These are phyloP conservation scores for Nothobranchius kuhntae DNA, from an alignment of 2,113 vertebrate genomes.

Conservation along the genomic window DNA sequence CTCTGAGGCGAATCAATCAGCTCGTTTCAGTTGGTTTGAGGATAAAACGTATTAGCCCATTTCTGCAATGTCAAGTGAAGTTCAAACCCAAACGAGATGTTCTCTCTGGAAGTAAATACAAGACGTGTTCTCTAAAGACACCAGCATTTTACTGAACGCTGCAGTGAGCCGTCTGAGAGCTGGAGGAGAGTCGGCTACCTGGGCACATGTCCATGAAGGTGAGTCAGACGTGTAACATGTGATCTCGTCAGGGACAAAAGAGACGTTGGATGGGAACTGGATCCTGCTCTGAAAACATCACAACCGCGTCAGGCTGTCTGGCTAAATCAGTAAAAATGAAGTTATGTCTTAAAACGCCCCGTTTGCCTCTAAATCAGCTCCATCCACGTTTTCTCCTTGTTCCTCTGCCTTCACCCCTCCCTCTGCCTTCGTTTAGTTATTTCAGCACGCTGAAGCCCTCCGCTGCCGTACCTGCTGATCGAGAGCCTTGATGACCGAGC, in stretches of 20 bases:
- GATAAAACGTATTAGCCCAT: neutral
- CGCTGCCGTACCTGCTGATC: constrained; percentile 64
- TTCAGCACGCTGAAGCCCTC: constrained; percentile 58
- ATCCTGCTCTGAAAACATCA: too few relatives aligned
- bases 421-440: constrained; percentile 38
- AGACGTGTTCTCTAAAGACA: constrained; percentile 3
- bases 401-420: constrained; percentile 12
- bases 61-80: neutral
- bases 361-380: too few relatives aligned
- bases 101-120: neutral
- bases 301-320: too few relatives aligned
- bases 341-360: too few relatives aligned
- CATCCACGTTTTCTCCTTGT: constrained; percentile 20
- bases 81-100: neutral
- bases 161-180: constrained; percentile 19
- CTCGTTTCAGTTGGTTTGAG: neutral
- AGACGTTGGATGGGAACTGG: too few relatives aligned
- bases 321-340: too few relatives aligned
- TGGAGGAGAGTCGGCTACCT: constrained; percentile 47
- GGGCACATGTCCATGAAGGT: constrained; percentile 72
- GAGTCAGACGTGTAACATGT: constrained; percentile 37
- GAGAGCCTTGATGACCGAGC: constrained; percentile 56
- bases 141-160: constrained; percentile 24
- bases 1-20: neutral
- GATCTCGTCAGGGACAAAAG: too few relatives aligned